These are phyloP conservation scores for Ramphastos sulfuratus DNA, from an alignment of 2,113 vertebrate genomes.

Conservation along the genomic window DNA sequence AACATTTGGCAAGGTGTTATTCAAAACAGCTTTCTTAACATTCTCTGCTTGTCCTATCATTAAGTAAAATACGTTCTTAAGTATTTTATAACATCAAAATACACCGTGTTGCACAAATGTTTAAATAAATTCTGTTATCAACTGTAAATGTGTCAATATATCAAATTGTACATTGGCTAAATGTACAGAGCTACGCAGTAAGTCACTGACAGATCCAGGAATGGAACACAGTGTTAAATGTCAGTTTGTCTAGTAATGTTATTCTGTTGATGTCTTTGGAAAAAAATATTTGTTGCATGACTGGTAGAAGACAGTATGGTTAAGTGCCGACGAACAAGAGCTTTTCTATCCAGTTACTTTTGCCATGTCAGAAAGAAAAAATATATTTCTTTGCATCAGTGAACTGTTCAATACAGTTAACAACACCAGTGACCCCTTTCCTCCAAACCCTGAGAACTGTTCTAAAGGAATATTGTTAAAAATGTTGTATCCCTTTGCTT, in stretches of 20 bases:
- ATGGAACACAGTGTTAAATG: neutral
- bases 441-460: neutral
- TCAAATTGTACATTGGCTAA: neutral
- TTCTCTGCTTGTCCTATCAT: constrained; percentile 35
- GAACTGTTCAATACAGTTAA: constrained; percentile 26
- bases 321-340: constrained; percentile 32
- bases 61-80: constrained; percentile 48
- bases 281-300: constrained; percentile 46
- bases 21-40: constrained; percentile 41
- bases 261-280: neutral
- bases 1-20: constrained; percentile 38
- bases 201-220: neutral
- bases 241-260: neutral
- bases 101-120: constrained; percentile 22
- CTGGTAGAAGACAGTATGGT: constrained; percentile 10
- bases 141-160: neutral
- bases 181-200: neutral
- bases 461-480: neutral
- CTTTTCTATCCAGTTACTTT: constrained; percentile 27
- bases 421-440: constrained; percentile 32
- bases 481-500: neutral
- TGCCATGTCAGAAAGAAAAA: constrained; percentile 27
- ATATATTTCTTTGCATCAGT: neutral
- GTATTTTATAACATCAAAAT: constrained; percentile 11
- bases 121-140: constrained; percentile 17